These are phyloP conservation scores for Holothuria glaberrima DNA, from an alignment of 35 echinoderm and acorn worm genomes.

Conservation along the genomic window DNA sequence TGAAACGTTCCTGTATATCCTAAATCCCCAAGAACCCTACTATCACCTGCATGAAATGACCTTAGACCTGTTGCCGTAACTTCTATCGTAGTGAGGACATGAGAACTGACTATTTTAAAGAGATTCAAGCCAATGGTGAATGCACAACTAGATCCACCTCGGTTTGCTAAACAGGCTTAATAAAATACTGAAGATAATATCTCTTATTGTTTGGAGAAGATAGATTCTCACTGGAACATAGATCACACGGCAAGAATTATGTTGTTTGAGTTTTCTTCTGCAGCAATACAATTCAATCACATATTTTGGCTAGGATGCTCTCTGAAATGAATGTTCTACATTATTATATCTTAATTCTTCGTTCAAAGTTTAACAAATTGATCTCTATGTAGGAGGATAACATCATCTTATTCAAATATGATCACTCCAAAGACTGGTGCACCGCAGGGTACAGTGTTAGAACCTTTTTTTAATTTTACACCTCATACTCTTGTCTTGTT, in stretches of 20 bases:
- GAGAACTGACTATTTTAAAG: background rate
- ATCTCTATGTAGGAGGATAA: too few relatives aligned
- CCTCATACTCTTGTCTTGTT: too few relatives aligned
- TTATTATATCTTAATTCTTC: too few relatives aligned
- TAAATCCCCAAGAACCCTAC: background rate
- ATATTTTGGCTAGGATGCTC: too few relatives aligned
- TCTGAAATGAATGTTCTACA: too few relatives aligned
- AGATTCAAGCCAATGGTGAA: background rate
- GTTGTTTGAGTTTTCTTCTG: too few relatives aligned
- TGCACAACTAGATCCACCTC: background rate
- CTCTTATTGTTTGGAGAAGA: background rate
- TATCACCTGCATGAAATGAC: conserved; percentile 1
- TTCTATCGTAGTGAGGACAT: background rate
- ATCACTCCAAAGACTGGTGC: too few relatives aligned
- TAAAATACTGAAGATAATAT: background rate
- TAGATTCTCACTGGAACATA: background rate
- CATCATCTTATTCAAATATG: too few relatives aligned
- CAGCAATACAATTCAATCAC: too few relatives aligned
- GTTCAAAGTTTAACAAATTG: too few relatives aligned
- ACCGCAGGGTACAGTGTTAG: too few relatives aligned
- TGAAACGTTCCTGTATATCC: background rate
- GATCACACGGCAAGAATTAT: background rate
- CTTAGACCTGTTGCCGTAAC: background rate
- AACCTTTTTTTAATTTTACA: too few relatives aligned
- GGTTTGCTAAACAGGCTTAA: background rate